Percentiles rank a stretch among this genome's conserved stretches.
Evolutionary conservation across 2,888 invertebrate genomes (phyloP).

Genomic region (Chaitophorus viminalis): DNA sequence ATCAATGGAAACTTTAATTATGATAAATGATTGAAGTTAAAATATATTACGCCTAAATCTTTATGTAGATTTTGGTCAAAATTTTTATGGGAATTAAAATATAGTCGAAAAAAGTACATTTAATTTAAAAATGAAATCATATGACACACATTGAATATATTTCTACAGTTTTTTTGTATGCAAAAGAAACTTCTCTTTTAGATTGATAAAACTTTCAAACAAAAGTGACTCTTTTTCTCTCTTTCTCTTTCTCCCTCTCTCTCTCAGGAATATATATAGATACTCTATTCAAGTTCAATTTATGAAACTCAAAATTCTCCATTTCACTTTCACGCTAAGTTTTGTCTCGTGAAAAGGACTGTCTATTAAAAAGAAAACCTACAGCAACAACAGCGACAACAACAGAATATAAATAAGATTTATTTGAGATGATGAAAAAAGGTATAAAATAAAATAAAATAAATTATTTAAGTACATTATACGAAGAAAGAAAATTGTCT

Average conservation of each 20-base stretch:
- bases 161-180: not conserved
- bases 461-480: not conserved
- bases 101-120: not conserved
- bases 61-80: not conserved
- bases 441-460: not conserved
- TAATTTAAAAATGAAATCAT: not conserved
- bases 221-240: conserved; percentile 28
- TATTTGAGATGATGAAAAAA: conserved; percentile 26
- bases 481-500: not conserved
- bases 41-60: no score
- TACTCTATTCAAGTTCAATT: conserved; percentile 10
- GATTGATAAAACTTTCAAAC: conserved; percentile 13
- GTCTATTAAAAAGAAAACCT: conserved; percentile 4
- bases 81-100: not conserved
- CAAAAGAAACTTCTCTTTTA: conserved; percentile 24
- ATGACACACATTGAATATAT: not conserved
- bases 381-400: not conserved
- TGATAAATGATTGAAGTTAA: no score
- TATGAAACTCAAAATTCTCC: conserved; percentile 30
- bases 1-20: no score
- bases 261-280: not conserved
- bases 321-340: conserved; percentile 13
- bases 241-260: no score
- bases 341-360: conserved; percentile 34
- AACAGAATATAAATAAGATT: conserved; percentile 41